Evolutionary conservation across 2,888 invertebrate genomes (phyloP).

Genomic region (Eueremaeus valkanovi): DNA sequence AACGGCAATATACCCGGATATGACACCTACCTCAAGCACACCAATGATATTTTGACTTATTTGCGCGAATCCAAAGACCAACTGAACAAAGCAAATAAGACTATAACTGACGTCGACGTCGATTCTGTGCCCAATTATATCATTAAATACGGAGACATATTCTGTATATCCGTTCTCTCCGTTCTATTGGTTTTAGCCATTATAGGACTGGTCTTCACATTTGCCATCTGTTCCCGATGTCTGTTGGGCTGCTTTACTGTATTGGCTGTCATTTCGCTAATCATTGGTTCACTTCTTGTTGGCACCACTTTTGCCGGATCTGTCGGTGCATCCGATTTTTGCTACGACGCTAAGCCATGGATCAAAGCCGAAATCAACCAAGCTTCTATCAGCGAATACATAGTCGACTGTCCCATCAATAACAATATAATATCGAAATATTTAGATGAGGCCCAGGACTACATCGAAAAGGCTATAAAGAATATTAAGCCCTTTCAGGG

Average conservation of each 20-base stretch:
- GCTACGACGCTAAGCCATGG: slow-evolving; percentile 21
- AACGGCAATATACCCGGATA: neutral
- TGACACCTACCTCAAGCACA: neutral
- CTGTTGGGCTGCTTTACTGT: neutral
- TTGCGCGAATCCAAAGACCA: neutral
- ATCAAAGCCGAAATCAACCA: neutral
- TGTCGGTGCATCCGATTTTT: slow-evolving; percentile 35
- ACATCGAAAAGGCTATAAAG: neutral
- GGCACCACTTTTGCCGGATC: neutral
- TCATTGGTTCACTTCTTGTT: neutral
- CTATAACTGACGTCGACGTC: neutral
- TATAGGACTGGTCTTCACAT: neutral
- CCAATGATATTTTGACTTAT: neutral
- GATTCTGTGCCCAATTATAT: neutral
- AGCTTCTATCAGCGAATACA: neutral
- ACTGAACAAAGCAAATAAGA: neutral
- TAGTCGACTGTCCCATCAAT: neutral
- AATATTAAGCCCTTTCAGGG: neutral
- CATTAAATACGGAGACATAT: neutral
- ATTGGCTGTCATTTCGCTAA: neutral
- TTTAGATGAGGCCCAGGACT: neutral
- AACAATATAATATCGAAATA: neutral
- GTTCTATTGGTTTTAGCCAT: neutral
- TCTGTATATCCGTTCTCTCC: neutral
- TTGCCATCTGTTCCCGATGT: slow-evolving; percentile 12